Evolutionary conservation across 1,140 invertebrate species (phyloP), one percentile per base, ranked within the genome.

Genomic region (Grapholita molesta): DNA sequence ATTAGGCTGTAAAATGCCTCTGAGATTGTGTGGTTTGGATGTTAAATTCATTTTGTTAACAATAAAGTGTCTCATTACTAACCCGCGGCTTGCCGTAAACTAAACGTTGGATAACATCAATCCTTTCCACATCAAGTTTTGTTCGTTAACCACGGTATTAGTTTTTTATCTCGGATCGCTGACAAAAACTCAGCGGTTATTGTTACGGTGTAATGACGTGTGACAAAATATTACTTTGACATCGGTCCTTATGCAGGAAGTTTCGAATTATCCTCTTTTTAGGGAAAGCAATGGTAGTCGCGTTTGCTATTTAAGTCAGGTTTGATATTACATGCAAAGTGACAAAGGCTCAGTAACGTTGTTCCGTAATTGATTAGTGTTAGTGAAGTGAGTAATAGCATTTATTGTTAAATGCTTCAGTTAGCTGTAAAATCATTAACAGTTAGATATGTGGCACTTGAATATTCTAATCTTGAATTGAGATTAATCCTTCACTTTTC

Each of bases 111-210:
- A 65, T 71, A 68, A 55, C 55, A 61, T 77, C 75, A 67, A 75
- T 75, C 73, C 73, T 76, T 74, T 77, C 73, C 79, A 78, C 76
- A 85, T 85, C 65, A 42, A 64, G 73, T 74, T 82, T 87, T 85
- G 83, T 85, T 79, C 77, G 77, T 55, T 74, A 70, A 75, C 77
- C 78, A 79, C 72, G 80, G 75, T 76, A 80, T 79, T 74, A 80
- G 74, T 82, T 86, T 83, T n/a, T 84, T 82, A 79, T 78, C 72
- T 78, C 33, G 70, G 68, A 35, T 68, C 73, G 6, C 70, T 69
- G 70, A 80, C 77, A 81, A 82, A 82, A 84, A 82, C 73, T 70
- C 74, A 77, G 76, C 74, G 77, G 73, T 68, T 61, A 61, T 61
- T 61, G 55, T 61, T 61, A 61, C 25, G 15, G 24, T 12, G 11